Percentiles rank a stretch among this genome's conserved stretches.
These are phyloP conservation scores for Centropus bengalensis DNA, from an alignment of 2,113 vertebrate species.

Conservation along the genomic window DNA sequence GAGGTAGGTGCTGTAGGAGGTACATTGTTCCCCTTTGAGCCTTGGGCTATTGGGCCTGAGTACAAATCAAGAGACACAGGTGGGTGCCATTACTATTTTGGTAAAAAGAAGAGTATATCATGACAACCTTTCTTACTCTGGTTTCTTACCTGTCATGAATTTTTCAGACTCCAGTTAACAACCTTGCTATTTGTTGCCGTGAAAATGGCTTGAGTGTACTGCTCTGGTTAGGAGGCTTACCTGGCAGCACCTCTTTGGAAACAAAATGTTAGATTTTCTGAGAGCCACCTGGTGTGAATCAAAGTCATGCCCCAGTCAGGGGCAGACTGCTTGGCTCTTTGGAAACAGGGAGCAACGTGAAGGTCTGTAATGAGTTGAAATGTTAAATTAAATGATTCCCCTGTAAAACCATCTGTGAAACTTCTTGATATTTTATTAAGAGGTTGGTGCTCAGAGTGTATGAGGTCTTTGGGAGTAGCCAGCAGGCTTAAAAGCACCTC, in stretches of 20 bases:
- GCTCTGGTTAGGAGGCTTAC: not conserved
- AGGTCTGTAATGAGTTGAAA: not conserved
- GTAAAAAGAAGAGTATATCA: not conserved
- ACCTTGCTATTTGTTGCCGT: not conserved
- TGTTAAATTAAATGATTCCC: not conserved
- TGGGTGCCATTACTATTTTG: not conserved
- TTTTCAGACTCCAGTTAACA: not conserved
- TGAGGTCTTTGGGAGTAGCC: not conserved
- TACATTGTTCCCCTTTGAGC: not conserved
- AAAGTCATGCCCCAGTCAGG: fast-evolving
- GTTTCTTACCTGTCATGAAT: not conserved
- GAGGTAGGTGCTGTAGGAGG: not conserved
- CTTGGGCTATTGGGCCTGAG: not conserved
- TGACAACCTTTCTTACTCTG: not conserved
- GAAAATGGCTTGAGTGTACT: not conserved
- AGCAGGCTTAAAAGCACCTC: not conserved
- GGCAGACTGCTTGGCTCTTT: not conserved
- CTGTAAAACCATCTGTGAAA: not conserved
- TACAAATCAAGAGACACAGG: not conserved
- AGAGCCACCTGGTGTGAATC: fast-evolving
- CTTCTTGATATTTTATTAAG: not conserved
- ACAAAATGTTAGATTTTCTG: not conserved
- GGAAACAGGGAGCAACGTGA: not conserved
- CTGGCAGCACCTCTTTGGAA: not conserved
- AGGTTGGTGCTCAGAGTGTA: not conserved